phyloP scores from a whole-genome alignment of 2,888 invertebrate species.

The Dasysyrphus tricinctus region DNA sequence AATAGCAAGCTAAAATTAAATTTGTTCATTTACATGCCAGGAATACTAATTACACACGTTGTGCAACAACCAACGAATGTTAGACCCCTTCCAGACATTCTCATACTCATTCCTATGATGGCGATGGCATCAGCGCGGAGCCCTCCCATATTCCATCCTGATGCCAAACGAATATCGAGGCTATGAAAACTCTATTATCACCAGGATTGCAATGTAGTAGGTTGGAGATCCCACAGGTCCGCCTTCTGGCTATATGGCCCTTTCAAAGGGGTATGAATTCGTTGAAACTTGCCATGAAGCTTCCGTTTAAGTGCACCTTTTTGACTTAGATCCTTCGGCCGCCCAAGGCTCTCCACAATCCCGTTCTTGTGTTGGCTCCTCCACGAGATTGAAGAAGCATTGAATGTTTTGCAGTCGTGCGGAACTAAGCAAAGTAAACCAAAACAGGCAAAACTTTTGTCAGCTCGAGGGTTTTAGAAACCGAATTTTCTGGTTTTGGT shows the following conservation, averaged over 20 bases:
- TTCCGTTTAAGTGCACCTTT: conserved; percentile 60
- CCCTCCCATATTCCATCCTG: background rate
- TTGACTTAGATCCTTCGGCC: conserved; percentile 16
- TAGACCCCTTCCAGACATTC: conserved; percentile 61
- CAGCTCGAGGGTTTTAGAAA: conserved; percentile 28
- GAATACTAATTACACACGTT: conserved; percentile 75
- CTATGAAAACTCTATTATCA: conserved; percentile 60
- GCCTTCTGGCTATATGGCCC: background rate
- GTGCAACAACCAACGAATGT: conserved; percentile 66
- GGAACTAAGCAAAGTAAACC: conserved; percentile 32
- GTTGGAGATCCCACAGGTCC: conserved; percentile 12
- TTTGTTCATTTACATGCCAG: conserved; percentile 74
- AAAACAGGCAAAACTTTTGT: conserved; percentile 34
- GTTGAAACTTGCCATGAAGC: conserved; percentile 32
- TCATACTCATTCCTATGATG: conserved; percentile 13
- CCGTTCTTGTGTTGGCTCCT: conserved; percentile 9
- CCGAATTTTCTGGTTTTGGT: conserved; percentile 28
- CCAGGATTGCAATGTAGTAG: conserved; percentile 1
- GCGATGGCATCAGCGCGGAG: background rate
- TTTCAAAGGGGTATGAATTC: conserved; percentile 5
- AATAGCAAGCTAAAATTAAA: conserved; percentile 71
- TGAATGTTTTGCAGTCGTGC: conserved; percentile 54
- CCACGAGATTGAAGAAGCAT: conserved; percentile 19
- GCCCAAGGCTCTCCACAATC: conserved; percentile 19
- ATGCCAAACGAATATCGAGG: conserved; percentile 5